A percentile compares a stretch with the other conserved stretches of the same genome.
phyloP scores from a whole-genome alignment of 1,140 invertebrate genomes.

The Atopsyche davidsoni region DNA sequence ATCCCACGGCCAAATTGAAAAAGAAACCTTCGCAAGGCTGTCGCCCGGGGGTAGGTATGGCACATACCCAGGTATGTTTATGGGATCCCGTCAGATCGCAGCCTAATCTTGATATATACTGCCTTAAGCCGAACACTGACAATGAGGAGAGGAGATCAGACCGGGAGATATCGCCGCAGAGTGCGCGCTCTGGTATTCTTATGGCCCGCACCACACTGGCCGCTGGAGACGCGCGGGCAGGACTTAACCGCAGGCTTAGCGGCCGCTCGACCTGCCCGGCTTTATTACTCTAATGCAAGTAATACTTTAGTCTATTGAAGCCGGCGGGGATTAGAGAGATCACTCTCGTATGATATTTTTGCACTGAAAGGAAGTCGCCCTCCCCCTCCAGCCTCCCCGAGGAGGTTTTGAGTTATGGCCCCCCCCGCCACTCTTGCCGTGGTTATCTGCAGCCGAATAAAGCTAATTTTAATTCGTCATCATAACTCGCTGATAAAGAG shows the following conservation, averaged over 20 bases:
- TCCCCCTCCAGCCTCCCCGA: too few species aligned
- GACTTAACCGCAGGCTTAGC: conserved; percentile 18
- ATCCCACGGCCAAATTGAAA: too few species aligned
- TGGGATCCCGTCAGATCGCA: conserved; percentile 31
- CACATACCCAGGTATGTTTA: conserved; percentile 27
- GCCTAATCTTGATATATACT: conserved; percentile 32
- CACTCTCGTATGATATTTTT: conserved; percentile 21
- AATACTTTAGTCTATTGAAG: conserved; percentile 23
- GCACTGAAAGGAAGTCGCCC: conserved; percentile 18
- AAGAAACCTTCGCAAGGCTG: too few species aligned
- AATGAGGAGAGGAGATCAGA: conserved; percentile 31
- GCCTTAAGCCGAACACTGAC: conserved; percentile 31
- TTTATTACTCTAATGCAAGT: conserved; percentile 21
- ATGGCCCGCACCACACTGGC: too few species aligned
- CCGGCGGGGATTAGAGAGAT: conserved; percentile 3
- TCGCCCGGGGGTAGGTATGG: conserved; percentile 2
- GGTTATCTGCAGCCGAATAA: conserved; percentile 20
- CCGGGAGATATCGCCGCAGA: conserved; percentile 25
- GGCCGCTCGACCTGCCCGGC: conserved; percentile 10
- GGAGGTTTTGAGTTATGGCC: too few species aligned
- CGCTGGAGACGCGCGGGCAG: conserved; percentile 9
- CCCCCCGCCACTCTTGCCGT: too few species aligned
- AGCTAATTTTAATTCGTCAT: conserved; percentile 13
- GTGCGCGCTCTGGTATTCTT: conserved; percentile 4
- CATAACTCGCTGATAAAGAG: not conserved